Conservation (phyloP, 92 coral and sea anemone genomes). For the Porites rus region DNA sequence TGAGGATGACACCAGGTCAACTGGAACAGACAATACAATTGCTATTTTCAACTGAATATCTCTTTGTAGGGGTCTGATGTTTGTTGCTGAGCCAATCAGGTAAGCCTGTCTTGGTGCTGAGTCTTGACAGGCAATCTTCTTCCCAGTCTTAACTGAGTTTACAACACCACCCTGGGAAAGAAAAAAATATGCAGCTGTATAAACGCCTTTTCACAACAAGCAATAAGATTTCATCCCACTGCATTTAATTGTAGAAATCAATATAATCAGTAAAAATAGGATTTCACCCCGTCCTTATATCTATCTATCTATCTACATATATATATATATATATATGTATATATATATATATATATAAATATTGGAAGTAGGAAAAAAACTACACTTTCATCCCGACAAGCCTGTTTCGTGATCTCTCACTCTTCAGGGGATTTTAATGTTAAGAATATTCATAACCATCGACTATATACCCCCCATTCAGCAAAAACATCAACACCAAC, state of each 20-base stretch:
- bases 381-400: no score
- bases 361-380: no score
- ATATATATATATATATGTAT: no score
- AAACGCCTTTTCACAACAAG: not conserved
- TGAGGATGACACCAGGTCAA: conserved; percentile 25
- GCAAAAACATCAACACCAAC: no score
- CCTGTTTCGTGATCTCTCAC: no score
- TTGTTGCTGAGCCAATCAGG: conserved; percentile 46
- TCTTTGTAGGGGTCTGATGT: conserved; percentile 21
- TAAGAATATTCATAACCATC: no score
- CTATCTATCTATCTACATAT: no score
- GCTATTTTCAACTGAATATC: conserved; percentile 31
- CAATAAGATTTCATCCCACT: conserved; percentile 14
- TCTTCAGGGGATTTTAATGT: no score
- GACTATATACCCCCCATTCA: no score
- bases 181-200: conserved; percentile 3
- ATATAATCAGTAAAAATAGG: not conserved
- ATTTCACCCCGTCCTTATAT: not conserved
- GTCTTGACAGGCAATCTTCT: conserved; percentile 12
- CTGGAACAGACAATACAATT: conserved; percentile 19
- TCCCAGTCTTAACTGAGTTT: conserved; percentile 33
- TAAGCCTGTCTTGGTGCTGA: conserved; percentile 35
- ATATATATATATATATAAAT: no score
- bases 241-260: conserved; percentile 12
- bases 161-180: conserved; percentile 41